phyloP scores from a whole-genome alignment of 2,888 invertebrate genomes.

The Acrobasis repandana region DNA sequence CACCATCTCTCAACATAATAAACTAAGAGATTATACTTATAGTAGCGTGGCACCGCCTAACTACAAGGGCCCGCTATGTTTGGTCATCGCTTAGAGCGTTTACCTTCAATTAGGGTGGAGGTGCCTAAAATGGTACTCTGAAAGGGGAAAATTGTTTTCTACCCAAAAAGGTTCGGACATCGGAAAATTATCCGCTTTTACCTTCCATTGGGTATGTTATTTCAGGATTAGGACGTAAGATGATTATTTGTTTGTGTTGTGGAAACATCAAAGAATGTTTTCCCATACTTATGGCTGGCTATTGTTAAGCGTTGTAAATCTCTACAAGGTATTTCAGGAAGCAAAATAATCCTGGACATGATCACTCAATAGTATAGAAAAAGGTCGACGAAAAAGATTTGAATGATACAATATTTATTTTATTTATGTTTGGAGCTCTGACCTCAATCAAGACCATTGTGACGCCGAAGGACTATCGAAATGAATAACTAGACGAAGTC shows the following conservation, averaged over 20 bases:
- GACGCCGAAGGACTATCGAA: too few relatives aligned
- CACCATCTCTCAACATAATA: slow-evolving; percentile 10
- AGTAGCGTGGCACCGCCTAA: background rate
- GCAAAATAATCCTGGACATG: too few relatives aligned
- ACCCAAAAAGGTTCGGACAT: slow-evolving; percentile 54
- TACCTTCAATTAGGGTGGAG: slow-evolving; percentile 61
- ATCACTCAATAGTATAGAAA: too few relatives aligned
- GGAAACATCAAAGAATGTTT: slow-evolving; percentile 15
- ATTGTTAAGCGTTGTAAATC: background rate
- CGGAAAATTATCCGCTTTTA: slow-evolving; percentile 54
- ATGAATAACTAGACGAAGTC: too few relatives aligned
- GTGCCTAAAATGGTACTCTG: slow-evolving; percentile 49
- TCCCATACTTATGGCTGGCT: background rate
- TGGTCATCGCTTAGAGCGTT: slow-evolving; percentile 48
- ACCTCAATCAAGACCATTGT: too few relatives aligned
- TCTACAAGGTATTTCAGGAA: background rate
- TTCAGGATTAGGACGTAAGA: slow-evolving; percentile 51
- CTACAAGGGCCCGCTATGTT: slow-evolving; percentile 36
- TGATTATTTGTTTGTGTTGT: slow-evolving; percentile 41
- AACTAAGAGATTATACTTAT: slow-evolving; percentile 9
- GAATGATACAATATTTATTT: too few relatives aligned
- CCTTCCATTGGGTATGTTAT: slow-evolving; percentile 49
- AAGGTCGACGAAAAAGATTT: too few relatives aligned
- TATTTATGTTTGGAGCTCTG: too few relatives aligned
- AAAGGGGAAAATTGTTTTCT: slow-evolving; percentile 60